Conservation (phyloP, 2,797 vertebrate genomes). For the Chrysolophus pictus region DNA sequence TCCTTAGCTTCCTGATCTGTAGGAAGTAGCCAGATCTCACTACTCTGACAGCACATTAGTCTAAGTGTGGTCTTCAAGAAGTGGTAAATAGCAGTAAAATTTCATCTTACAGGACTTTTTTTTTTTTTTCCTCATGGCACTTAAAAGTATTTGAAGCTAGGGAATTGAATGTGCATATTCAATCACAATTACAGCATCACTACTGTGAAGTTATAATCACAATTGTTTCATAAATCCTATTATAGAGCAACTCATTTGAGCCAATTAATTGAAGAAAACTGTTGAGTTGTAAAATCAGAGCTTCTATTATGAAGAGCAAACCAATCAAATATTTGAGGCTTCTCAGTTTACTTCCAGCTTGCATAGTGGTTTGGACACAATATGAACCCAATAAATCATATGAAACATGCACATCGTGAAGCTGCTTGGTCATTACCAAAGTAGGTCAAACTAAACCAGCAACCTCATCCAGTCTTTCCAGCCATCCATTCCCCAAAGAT, state of each 20-base stretch:
- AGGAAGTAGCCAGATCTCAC: not conserved
- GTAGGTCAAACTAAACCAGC: not conserved
- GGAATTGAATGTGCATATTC: not conserved
- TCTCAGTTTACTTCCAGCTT: not conserved
- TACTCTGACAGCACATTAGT: not conserved
- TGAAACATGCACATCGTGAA: not conserved
- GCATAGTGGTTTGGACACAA: not conserved
- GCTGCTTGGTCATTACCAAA: not conserved
- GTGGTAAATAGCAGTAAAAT: not conserved
- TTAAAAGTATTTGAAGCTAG: not conserved
- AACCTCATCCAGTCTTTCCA: not conserved
- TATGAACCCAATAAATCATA: not conserved
- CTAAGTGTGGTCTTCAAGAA: not conserved
- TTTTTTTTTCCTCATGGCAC: not conserved
- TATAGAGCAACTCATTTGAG: not conserved
- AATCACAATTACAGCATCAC: not conserved
- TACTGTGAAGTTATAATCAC: not conserved
- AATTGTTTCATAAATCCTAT: not conserved
- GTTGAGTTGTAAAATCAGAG: not conserved
- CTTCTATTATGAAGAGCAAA: not conserved
- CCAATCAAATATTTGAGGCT: not conserved
- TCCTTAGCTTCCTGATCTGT: not conserved
- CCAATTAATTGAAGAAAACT: not conserved
- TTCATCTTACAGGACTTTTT: not conserved
- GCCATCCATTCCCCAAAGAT: not conserved